Evolutionary conservation across 2,113 vertebrate genomes (phyloP).

Genomic region (Seriola aureovittata): DNA sequence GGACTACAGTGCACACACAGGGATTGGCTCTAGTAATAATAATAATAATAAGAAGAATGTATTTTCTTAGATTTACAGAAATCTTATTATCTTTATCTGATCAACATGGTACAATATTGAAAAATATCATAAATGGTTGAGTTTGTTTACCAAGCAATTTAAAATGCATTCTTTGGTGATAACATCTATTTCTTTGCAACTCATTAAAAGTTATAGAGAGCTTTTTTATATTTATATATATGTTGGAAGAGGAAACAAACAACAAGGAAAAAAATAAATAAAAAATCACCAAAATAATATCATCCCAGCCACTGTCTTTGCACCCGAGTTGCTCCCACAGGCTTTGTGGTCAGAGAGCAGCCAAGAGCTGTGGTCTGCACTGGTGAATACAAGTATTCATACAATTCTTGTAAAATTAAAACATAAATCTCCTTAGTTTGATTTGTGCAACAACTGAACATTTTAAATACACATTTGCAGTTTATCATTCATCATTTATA

Average conservation of each 20-base stretch:
- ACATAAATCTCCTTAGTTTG: slow-evolving; percentile 30
- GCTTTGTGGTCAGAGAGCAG: slow-evolving; percentile 14
- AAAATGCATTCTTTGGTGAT: background rate
- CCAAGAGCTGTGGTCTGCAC: background rate
- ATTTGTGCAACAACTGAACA: background rate
- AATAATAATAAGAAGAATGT: background rate
- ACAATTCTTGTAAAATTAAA: background rate
- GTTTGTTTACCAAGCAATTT: background rate
- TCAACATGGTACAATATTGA: background rate
- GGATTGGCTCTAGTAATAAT: slow-evolving; percentile 10
- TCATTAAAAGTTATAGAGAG: slow-evolving; percentile 19
- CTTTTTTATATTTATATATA: background rate
- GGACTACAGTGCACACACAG: background rate
- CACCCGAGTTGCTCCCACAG: background rate
- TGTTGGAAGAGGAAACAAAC: background rate
- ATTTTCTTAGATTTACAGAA: background rate
- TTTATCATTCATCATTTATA: background rate
- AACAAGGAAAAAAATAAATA: background rate
- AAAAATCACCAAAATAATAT: background rate
- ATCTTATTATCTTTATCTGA: slow-evolving; percentile 21
- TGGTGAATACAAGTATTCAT: slow-evolving; percentile 17
- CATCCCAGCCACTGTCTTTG: background rate
- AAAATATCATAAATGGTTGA: too few relatives aligned
- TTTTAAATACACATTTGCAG: background rate
- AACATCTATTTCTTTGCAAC: background rate